Conservation (phyloP, 2,797 vertebrate species). For the Artibeus lituratus region DNA sequence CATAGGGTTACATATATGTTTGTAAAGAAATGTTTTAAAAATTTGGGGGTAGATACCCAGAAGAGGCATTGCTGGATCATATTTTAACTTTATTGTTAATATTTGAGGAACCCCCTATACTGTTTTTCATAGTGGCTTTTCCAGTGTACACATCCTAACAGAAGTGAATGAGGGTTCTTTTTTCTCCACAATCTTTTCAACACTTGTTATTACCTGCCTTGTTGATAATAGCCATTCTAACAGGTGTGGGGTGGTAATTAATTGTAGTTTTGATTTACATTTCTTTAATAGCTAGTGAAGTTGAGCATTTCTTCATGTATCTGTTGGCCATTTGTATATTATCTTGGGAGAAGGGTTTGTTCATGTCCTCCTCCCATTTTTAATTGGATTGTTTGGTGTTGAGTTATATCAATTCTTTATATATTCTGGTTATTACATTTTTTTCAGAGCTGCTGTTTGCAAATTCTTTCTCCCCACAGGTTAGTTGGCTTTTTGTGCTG, state of each 20-base stretch:
- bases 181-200: background rate
- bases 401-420: background rate
- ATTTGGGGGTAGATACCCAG: no score
- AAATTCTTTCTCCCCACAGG: background rate
- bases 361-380: background rate
- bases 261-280: background rate
- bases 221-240: background rate
- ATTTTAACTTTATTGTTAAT: background rate
- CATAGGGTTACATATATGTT: background rate
- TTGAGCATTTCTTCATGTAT: background rate
- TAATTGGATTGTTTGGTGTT: background rate
- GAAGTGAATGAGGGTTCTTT: background rate
- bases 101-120: background rate
- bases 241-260: background rate
- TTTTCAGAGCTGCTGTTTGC: background rate
- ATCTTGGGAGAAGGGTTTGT: background rate
- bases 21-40: no score
- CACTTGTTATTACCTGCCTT: background rate
- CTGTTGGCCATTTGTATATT: background rate
- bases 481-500: background rate
- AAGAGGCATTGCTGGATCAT: background rate
- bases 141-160: background rate
- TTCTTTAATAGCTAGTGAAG: background rate
- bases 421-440: background rate
- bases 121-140: background rate